phyloP scores from a whole-genome alignment of 2,888 invertebrate species.

The Drosophila tripunctata region DNA sequence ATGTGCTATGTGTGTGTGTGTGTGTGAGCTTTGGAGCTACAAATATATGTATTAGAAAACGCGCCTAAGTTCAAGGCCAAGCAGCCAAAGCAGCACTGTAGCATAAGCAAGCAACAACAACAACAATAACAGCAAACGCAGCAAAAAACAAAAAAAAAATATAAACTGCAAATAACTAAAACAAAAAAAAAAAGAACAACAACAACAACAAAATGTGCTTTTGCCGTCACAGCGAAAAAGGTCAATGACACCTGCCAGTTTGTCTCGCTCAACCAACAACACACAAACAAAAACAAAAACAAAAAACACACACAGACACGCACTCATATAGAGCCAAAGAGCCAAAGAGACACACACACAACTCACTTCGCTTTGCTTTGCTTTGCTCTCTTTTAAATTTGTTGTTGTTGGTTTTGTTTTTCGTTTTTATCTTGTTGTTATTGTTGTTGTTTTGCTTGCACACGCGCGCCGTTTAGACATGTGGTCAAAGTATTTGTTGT shows the following conservation, averaged over 20 bases:
- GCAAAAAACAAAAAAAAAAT: too few species aligned
- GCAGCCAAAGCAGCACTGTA: constrained; percentile 42
- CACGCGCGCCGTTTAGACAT: constrained; percentile 64
- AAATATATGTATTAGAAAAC: constrained; percentile 65
- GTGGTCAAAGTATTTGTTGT: constrained; percentile 60
- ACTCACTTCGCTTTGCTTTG: constrained; percentile 39
- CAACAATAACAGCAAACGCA: constrained; percentile 49
- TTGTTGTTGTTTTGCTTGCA: constrained; percentile 44
- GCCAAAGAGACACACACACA: constrained; percentile 4
- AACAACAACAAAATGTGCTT: constrained; percentile 51
- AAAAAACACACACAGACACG: constrained; percentile 17
- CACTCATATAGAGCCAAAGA: constrained; percentile 10
- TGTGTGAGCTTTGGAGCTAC: constrained; percentile 44
- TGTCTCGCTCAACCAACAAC: constrained; percentile 64
- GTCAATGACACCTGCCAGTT: constrained; percentile 78
- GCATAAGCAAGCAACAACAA: constrained; percentile 40
- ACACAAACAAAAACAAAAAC: too few species aligned
- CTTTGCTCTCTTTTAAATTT: constrained; percentile 6
- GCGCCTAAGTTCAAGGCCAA: constrained; percentile 77
- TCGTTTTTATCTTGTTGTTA: constrained; percentile 11
- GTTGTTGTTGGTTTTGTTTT: constrained; percentile 34
- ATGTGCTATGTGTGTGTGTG: constrained; percentile 29
- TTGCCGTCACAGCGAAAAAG: constrained; percentile 70
- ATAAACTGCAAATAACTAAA: constrained; percentile 45
- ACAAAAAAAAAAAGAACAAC: constrained; percentile 45